Conservation (phyloP, 2,888 invertebrate species). For the Ophion ellenae region DNA sequence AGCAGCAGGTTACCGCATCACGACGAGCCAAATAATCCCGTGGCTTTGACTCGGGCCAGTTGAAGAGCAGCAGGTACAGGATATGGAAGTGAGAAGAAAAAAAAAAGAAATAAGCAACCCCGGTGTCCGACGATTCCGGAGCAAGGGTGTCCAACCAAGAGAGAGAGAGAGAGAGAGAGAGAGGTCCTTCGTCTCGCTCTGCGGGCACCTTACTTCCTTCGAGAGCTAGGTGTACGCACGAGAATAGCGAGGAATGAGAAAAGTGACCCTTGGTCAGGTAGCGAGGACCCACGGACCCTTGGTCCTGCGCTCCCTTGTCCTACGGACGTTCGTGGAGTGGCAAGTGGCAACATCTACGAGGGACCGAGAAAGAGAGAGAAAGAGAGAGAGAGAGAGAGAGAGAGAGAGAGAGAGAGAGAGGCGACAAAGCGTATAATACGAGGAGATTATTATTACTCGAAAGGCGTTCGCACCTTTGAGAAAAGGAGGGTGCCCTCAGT, state of each 20-base stretch:
- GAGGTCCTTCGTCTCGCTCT: constrained; percentile 9
- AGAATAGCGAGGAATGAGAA: constrained; percentile 76
- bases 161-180: background rate
- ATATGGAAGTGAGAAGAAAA: constrained; percentile 32
- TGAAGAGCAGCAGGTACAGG: constrained; percentile 41
- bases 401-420: constrained; percentile 10
- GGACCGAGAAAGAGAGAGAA: constrained; percentile 7
- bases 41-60: constrained; percentile 49
- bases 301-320: constrained; percentile 44
- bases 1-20: constrained; percentile 57
- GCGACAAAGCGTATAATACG: constrained; percentile 82
- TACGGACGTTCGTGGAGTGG: constrained; percentile 23
- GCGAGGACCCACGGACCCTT: constrained; percentile 66
- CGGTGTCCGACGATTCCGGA: constrained; percentile 45
- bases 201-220: constrained; percentile 63
- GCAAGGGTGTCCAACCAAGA: constrained; percentile 38
- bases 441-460: constrained; percentile 80
- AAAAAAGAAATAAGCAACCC: constrained; percentile 31
- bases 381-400: too few species aligned
- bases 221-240: constrained; percentile 75
- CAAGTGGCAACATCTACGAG: constrained; percentile 52
- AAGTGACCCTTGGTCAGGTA: constrained; percentile 84
- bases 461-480: constrained; percentile 83
- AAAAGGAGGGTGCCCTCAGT: constrained; percentile 73
- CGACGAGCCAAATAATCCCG: constrained; percentile 61